phyloP scores from a whole-genome alignment of 2,888 invertebrate genomes.

The Tipula helvola region DNA sequence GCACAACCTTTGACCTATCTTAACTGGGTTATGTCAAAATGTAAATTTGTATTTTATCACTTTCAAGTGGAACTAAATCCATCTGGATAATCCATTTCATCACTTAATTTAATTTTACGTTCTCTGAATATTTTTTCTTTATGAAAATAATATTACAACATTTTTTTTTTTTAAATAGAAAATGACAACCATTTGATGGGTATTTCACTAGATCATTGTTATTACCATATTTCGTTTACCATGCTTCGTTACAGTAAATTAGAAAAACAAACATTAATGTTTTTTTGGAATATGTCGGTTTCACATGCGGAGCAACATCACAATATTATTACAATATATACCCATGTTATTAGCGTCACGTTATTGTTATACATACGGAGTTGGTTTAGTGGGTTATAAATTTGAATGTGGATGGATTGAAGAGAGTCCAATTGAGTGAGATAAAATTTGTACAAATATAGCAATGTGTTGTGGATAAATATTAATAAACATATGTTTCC shows the following conservation, averaged over 20 bases:
- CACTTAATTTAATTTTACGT: background rate
- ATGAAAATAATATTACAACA: background rate
- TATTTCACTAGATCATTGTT: background rate
- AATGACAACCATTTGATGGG: constrained; percentile 4
- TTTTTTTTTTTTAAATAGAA: background rate
- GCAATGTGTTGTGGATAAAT: background rate
- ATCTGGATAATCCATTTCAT: background rate
- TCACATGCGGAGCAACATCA: background rate
- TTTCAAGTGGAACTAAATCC: background rate
- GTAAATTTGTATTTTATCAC: background rate
- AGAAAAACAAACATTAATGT: background rate
- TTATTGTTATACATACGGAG: background rate
- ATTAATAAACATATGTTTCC: background rate
- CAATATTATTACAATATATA: background rate
- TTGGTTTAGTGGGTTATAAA: background rate
- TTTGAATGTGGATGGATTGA: background rate
- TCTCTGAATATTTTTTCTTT: background rate
- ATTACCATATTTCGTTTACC: background rate
- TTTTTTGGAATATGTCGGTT: background rate
- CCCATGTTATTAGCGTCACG: background rate
- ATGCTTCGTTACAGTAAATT: background rate
- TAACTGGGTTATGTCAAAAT: background rate
- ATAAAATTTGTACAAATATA: background rate
- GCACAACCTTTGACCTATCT: background rate
- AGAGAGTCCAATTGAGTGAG: background rate